Conservation (phyloP, 2,113 vertebrate species). For the Rallus limicola region DNA sequence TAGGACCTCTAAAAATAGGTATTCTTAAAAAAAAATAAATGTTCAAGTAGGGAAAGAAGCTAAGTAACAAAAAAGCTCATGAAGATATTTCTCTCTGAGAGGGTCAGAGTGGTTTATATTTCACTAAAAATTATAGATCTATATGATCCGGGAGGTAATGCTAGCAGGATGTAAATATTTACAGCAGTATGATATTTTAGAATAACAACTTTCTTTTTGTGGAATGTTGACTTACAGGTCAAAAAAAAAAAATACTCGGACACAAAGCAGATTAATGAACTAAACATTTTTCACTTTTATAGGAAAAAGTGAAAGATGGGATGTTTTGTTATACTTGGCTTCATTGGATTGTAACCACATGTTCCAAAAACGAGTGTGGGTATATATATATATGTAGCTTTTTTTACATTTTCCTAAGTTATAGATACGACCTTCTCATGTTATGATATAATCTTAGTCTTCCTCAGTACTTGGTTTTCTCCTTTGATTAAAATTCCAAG, state of each 20-base stretch:
- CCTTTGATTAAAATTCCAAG: not conserved
- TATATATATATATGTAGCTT: not conserved
- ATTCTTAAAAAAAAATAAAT: not conserved
- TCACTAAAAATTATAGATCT: not conserved
- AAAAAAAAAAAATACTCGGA: not conserved
- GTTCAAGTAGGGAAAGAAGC: not conserved
- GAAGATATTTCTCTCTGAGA: not conserved
- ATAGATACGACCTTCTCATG: not conserved
- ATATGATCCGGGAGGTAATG: not conserved
- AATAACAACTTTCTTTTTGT: not conserved
- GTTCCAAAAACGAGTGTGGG: not conserved
- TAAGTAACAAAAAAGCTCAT: not conserved
- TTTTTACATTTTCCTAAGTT: not conserved
- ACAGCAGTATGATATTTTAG: not conserved
- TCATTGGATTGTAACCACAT: not conserved
- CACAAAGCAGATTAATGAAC: not conserved
- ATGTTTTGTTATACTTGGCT: constrained; percentile 3
- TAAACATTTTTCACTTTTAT: constrained; percentile 11
- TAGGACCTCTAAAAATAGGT: not conserved
- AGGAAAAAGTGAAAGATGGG: not conserved
- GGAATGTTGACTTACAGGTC: not conserved
- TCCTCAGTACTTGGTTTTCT: not conserved
- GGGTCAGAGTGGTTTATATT: not conserved
- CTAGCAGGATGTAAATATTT: constrained; percentile 52
- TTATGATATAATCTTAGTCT: not conserved